Base-by-base conservation (phyloP, 1,140 invertebrate genomes). In the Brachionus rotundiformis region DNA sequence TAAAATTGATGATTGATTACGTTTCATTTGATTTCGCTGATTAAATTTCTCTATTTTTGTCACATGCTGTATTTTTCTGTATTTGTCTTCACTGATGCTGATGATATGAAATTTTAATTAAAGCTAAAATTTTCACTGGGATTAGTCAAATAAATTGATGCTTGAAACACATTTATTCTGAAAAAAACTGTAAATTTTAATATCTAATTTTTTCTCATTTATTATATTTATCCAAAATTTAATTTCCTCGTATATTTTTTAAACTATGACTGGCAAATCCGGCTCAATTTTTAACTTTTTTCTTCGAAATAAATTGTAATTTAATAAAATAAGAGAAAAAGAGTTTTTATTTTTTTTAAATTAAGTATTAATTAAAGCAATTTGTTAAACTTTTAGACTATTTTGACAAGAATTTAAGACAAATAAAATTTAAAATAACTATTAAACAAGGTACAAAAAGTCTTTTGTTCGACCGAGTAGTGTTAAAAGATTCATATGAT, bases 81-180 rank as follows among this genome's bases (percentile, higher is more conserved):
- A 13, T 33, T 33, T 33, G 16, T 36, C 29, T 68, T 63, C 61
- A n/a, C n/a, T 23, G 10, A 33, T 68, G 63, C 29, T 68, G 16
- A 33, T 68, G 63, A 68, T 68, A 7, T n/a, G 16, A 68, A 68
- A 68, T 16, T 36, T 36, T 68, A 68, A 68, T 68, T 68, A 68
- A 16, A 33, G 29, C 16, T 68, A 39, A 68, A 33, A 68, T 68
- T 68, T 68, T 33, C 63, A 68, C 16, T 36, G 63, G 33, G 63
- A 68, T 68, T 39, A 39, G 36, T 68, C n/a, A 33, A 39, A 23
- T 23, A 68, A 68, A 36, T 16, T 29, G 33, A 68, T 8, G 16
- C 13, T 16, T 10, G 33, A 31, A 68, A 27, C 25, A 63, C n/a
- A 33, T 2, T 13, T 29, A 63, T 63, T 36, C 16, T 10, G 3